Evolutionary conservation across 2,113 vertebrate species (phyloP).

Genomic region (Phalacrocorax carbo): DNA sequence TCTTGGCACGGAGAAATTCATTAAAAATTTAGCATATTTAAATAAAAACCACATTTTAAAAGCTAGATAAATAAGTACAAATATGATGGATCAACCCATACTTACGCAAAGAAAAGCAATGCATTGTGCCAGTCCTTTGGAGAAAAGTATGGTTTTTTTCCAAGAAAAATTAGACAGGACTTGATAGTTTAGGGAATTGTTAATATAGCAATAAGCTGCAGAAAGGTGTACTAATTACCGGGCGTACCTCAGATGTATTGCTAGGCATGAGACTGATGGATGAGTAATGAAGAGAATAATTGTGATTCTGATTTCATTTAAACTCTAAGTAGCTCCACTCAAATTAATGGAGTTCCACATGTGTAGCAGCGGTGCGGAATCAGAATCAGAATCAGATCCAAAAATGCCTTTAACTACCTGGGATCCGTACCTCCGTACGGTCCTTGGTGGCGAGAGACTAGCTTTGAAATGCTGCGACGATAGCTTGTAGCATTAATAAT

Average conservation of each 20-base stretch:
- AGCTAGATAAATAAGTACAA: conserved; percentile 13
- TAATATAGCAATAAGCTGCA: conserved; percentile 47
- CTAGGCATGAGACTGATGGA: conserved; percentile 6
- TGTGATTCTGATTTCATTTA: conserved; percentile 40
- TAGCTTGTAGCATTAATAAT: conserved; percentile 18
- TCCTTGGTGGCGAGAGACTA: not conserved
- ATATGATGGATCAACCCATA: not conserved
- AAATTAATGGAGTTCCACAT: not conserved
- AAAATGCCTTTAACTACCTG: not conserved
- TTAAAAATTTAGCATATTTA: conserved; percentile 9
- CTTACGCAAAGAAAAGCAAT: not conserved
- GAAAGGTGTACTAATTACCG: conserved; percentile 43
- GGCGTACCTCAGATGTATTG: not conserved
- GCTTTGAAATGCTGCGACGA: not conserved
- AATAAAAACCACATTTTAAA: conserved; percentile 25
- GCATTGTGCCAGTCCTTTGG: not conserved
- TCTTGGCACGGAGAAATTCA: not conserved
- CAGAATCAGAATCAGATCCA: not conserved
- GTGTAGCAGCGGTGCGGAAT: not conserved
- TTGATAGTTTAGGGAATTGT: conserved; percentile 21
- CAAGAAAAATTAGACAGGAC: conserved; percentile 8
- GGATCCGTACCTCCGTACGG: not conserved
- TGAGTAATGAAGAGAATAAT: conserved; percentile 20
- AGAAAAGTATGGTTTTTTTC: not conserved
- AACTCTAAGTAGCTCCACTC: not conserved